Evolutionary conservation across 2,888 invertebrate genomes (phyloP), one percentile per base, ranked within the genome.

Genomic region (Uropetala carovei): DNA sequence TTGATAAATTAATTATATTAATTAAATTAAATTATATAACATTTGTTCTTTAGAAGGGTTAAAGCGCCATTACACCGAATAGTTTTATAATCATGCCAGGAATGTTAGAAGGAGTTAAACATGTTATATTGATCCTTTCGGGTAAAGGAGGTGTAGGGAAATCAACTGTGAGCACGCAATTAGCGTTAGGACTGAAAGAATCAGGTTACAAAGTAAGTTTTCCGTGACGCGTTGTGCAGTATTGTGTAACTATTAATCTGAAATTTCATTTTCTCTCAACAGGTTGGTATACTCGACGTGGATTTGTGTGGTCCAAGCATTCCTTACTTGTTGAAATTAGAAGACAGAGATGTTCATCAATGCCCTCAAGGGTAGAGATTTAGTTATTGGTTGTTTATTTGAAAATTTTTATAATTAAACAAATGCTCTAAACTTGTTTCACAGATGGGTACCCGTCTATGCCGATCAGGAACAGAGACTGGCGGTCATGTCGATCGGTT

Each of bases 91-190:
- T 27, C n/a, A 75, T 75, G 75, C 27, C 75, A 22, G 22, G 13
- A 18, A 98, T 98, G 98, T 95, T 98, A 94, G 97, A 97, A 92
- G 96, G 96, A 93, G 97, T 98, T 10, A 98, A 98, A 95, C 97
- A 98, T 94, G 96, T 98, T 82, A 97, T 99, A 94, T 96, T 99
- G 93, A 97, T 99, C n/a, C 96, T 99, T 92, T 99, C 99, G 0
- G 99, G 99, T 1, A 99, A 99, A 96, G 99, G 99, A 56, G 99
- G 99, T 81, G 99, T 99, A 57, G 99, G 99, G 18, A 99, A 99
- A 96, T 99, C 99, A 30, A 99, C 99, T 92, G 97, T 99, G 16
- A 98, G 99, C 94, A 98, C 98, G 2, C 99, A 99, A 94, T 95
- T 99, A 93, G 99, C 99, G 0, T 95, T 99, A 94, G 97, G 98